Conservation (phyloP, 2,113 vertebrate genomes). For the Lamprologus callipterus region DNA sequence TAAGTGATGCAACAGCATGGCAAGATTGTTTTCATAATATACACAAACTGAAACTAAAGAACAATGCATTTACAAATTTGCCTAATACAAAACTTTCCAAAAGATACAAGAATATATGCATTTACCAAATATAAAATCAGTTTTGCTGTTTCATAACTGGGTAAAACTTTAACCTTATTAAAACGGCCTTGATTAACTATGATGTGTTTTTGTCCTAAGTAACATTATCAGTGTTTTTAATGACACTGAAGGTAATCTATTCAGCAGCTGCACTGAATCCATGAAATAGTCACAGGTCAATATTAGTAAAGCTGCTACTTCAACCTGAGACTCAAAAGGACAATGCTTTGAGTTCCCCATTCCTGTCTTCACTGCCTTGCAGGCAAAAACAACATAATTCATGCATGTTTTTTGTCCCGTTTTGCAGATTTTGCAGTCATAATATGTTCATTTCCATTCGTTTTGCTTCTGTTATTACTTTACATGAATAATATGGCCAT, state of each 20-base stretch:
- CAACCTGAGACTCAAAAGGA: accelerated
- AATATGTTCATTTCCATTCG: accelerated
- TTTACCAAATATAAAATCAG: background rate
- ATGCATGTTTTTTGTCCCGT: background rate
- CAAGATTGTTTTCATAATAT: background rate
- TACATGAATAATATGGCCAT: too few relatives aligned
- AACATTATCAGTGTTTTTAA: background rate
- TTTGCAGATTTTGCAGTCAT: background rate
- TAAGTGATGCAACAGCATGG: accelerated
- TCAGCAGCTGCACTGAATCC: background rate
- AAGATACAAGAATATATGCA: background rate
- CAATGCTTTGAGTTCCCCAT: background rate
- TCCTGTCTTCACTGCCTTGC: background rate
- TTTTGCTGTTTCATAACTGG: background rate
- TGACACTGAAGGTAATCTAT: background rate
- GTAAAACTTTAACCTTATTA: background rate
- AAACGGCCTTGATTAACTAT: accelerated
- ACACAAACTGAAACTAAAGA: background rate
- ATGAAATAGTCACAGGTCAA: background rate
- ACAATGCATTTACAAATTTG: accelerated
- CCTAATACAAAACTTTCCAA: accelerated
- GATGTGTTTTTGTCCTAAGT: background rate
- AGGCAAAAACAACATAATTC: background rate
- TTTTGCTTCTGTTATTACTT: too few relatives aligned
- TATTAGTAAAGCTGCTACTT: background rate